phyloP scores from a whole-genome alignment of 2,797 vertebrate genomes.

The Micropoecilia bifurca region DNA sequence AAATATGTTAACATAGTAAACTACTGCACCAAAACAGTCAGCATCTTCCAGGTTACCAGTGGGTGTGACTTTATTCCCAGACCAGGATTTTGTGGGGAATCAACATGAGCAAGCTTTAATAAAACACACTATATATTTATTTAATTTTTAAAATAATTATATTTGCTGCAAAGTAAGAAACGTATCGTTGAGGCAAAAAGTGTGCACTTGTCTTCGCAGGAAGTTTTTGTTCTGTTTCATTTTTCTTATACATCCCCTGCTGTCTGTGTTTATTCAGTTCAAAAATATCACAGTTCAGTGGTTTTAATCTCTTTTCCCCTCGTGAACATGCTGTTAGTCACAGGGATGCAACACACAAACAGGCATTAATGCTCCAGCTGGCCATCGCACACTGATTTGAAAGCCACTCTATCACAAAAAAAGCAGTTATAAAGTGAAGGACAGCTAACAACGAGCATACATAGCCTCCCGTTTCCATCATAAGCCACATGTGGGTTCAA shows the following conservation, averaged over 20 bases:
- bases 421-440: constrained; percentile 63
- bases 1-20: neutral
- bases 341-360: constrained; percentile 30
- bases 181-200: neutral
- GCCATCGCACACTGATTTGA: constrained; percentile 31
- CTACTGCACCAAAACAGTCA: neutral
- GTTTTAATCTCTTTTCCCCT: constrained; percentile 20
- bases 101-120: neutral
- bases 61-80: neutral
- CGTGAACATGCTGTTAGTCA: constrained; percentile 21
- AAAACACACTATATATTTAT: neutral
- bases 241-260: constrained; percentile 16
- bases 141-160: neutral
- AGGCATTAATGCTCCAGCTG: constrained; percentile 8
- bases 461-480: constrained; percentile 59
- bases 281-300: constrained; percentile 25
- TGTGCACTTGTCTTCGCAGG: neutral
- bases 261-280: constrained; percentile 20
- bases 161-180: neutral
- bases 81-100: neutral
- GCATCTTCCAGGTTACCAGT: neutral
- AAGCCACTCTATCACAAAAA: constrained; percentile 44
- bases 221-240: constrained; percentile 12
- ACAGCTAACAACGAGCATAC: constrained; percentile 61
- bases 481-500: constrained; percentile 67